Evolutionary conservation across 2,888 invertebrate species (phyloP).

Genomic region (Dolichopus griseipennis): DNA sequence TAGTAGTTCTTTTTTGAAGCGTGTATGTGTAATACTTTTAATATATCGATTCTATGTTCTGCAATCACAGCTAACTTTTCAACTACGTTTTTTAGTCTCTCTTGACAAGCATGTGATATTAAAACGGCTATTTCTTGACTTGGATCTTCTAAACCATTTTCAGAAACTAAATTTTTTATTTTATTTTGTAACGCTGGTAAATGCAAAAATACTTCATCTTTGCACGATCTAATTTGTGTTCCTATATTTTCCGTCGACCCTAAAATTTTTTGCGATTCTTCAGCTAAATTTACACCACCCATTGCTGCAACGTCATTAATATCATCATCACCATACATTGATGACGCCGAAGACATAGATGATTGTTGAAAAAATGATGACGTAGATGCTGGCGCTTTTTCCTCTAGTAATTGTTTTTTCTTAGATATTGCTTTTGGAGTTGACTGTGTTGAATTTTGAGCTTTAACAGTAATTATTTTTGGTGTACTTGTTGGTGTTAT

Average conservation of each 20-base stretch:
- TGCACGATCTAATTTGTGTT: conserved; percentile 81
- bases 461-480: conserved; percentile 34
- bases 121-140: conserved; percentile 76
- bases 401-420: conserved; percentile 67
- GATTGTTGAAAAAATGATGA: conserved; percentile 48
- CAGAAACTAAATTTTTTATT: conserved; percentile 65
- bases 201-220: conserved; percentile 83
- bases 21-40: conserved; percentile 55
- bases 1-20: not conserved
- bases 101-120: conserved; percentile 89
- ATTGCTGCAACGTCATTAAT: conserved; percentile 98
- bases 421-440: conserved; percentile 52
- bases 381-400: conserved; percentile 44
- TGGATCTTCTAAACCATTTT: conserved; percentile 75
- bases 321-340: conserved; percentile 75
- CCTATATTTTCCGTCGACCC: conserved; percentile 84
- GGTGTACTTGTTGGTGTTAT: conserved; percentile 24
- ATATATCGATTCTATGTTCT: conserved; percentile 87
- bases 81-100: conserved; percentile 79
- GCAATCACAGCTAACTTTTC: conserved; percentile 88
- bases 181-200: conserved; percentile 66
- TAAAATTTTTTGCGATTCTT: conserved; percentile 90
- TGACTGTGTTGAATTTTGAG: conserved; percentile 41
- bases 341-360: conserved; percentile 44
- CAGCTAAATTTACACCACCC: conserved; percentile 96